Evolutionary conservation across 2,888 invertebrate genomes (phyloP).

Genomic region (Aspidiotus destructor): DNA sequence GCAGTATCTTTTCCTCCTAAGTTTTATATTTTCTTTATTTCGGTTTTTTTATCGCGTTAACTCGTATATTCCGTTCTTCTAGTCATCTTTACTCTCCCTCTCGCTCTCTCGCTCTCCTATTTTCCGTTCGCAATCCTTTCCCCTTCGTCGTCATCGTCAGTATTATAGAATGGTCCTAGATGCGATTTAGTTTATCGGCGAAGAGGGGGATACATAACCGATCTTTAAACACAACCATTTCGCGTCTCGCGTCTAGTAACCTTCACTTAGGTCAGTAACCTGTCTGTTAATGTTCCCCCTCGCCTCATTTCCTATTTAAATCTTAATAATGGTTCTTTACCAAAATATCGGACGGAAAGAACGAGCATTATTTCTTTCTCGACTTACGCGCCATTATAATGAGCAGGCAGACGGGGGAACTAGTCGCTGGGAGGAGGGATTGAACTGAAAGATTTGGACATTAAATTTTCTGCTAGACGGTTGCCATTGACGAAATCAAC

Average conservation of each 20-base stretch:
- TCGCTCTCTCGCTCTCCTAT: slow-evolving; percentile 13
- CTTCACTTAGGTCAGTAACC: slow-evolving; percentile 32
- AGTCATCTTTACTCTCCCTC: slow-evolving; percentile 1
- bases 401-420: too few species aligned
- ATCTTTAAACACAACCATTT: slow-evolving; percentile 30
- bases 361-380: too few species aligned
- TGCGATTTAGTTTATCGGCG: slow-evolving; percentile 17
- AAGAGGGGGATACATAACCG: slow-evolving; percentile 30
- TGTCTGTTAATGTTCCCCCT: slow-evolving; percentile 21
- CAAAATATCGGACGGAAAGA: slow-evolving; percentile 17
- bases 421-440: too few species aligned
- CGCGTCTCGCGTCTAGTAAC: slow-evolving; percentile 31
- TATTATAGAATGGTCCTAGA: slow-evolving; percentile 27
- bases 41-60: slow-evolving; percentile 20
- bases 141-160: slow-evolving; percentile 16
- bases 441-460: too few species aligned
- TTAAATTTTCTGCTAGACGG: too few species aligned
- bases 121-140: slow-evolving; percentile 2
- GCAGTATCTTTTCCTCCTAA: neutral
- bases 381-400: too few species aligned
- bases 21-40: neutral
- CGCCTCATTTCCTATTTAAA: slow-evolving; percentile 19
- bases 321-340: slow-evolving; percentile 25
- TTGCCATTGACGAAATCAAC: too few species aligned
- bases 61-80: slow-evolving; percentile 9